phyloP scores from a whole-genome alignment of 1,140 invertebrate genomes.

The Hormaphis cornu region DNA sequence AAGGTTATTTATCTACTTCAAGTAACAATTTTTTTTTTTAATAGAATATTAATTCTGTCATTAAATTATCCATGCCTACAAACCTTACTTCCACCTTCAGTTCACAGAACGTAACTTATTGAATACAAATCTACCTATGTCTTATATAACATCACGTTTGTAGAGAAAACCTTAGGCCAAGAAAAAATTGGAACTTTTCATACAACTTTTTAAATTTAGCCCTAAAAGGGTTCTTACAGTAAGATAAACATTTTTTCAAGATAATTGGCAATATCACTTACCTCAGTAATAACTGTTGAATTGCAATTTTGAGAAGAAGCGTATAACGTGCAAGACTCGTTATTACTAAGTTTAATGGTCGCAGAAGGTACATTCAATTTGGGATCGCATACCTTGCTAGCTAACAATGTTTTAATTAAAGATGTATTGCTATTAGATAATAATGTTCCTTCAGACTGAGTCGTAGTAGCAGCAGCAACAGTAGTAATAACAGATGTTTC shows the following conservation, averaged over 20 bases:
- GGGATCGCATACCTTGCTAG: constrained; percentile 63
- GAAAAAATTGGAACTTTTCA: neutral
- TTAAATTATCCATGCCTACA: constrained; percentile 10
- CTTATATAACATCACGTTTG: constrained; percentile 1
- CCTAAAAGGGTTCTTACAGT: neutral
- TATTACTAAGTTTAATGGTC: constrained; percentile 33
- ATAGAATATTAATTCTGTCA: neutral
- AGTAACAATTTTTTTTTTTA: neutral
- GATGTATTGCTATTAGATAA: constrained; percentile 47
- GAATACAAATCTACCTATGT: constrained; percentile 12
- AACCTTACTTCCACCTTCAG: constrained; percentile 30
- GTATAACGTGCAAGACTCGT: constrained; percentile 28
- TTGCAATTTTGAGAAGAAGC: constrained; percentile 30
- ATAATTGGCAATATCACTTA: neutral
- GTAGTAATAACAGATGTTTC: constrained; percentile 33
- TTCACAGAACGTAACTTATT: constrained; percentile 8
- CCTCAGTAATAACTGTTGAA: constrained; percentile 17
- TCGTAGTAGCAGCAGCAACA: constrained; percentile 39
- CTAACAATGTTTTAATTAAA: constrained; percentile 74
- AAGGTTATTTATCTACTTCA: neutral
- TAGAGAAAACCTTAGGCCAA: neutral
- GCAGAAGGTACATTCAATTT: constrained; percentile 29
- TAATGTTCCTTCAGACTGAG: constrained; percentile 42
- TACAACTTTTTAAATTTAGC: neutral
- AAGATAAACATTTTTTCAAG: neutral